phyloP scores from a whole-genome alignment of 2,113 vertebrate genomes.

The Azemiops feae region DNA sequence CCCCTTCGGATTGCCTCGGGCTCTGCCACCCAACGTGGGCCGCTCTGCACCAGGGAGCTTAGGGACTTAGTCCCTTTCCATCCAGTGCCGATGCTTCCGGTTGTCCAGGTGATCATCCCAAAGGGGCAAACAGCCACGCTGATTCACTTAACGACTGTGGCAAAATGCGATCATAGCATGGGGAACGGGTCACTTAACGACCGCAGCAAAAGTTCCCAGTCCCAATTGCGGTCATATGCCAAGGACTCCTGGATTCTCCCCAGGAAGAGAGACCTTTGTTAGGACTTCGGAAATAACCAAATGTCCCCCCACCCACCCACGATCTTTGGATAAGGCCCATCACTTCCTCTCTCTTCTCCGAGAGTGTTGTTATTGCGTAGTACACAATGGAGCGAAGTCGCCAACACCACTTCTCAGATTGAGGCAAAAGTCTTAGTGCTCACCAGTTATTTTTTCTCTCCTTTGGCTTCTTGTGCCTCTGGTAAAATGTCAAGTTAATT shows the following conservation, averaged over 20 bases:
- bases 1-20: too few relatives aligned
- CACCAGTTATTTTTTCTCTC: conserved; percentile 45
- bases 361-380: fast-evolving
- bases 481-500: conserved; percentile 65
- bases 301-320: not conserved
- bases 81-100: too few relatives aligned
- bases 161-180: not conserved
- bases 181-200: not conserved
- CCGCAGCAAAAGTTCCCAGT: not conserved
- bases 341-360: not conserved
- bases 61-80: not conserved
- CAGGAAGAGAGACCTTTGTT: not conserved
- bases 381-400: not conserved
- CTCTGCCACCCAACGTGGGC: too few relatives aligned
- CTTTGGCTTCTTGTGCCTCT: conserved; percentile 23
- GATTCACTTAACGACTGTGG: not conserved
- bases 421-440: not conserved
- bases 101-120: not conserved
- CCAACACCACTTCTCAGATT: fast-evolving
- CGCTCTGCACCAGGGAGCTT: not conserved
- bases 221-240: not conserved
- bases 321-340: too few relatives aligned
- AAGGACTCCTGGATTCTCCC: not conserved
- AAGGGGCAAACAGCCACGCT: not conserved
- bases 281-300: not conserved